A percentile compares a stretch with the other conserved stretches of the same genome.
Conservation (phyloP, 2,888 invertebrate species). For the Camponotus fellah region DNA sequence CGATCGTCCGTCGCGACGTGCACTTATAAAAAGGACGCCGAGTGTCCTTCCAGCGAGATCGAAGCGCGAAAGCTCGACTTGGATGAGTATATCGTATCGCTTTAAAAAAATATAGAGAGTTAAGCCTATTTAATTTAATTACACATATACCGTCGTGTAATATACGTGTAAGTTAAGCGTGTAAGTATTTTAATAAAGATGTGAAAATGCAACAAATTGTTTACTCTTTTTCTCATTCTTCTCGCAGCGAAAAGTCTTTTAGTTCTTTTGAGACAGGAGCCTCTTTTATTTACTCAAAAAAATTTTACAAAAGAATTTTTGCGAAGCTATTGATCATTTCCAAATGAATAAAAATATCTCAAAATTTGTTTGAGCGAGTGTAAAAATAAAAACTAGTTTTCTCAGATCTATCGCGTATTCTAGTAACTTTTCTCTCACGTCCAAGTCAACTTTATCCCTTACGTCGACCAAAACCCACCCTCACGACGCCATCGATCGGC, state of each 20-base stretch:
- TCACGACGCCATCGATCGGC: constrained; percentile 35
- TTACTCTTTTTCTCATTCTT: neutral
- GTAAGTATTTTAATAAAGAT: constrained; percentile 75
- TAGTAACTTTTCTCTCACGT: neutral
- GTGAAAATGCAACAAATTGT: constrained; percentile 49
- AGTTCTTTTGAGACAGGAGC: neutral
- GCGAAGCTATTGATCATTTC: neutral
- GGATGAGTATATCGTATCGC: constrained; percentile 31
- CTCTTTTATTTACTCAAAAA: too few relatives aligned
- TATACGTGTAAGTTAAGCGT: constrained; percentile 74
- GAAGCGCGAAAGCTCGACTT: constrained; percentile 45
- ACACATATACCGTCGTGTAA: constrained; percentile 53
- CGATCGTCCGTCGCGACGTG: constrained; percentile 62
- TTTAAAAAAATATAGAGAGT: constrained; percentile 39
- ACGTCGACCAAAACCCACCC: constrained; percentile 4
- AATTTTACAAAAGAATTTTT: neutral
- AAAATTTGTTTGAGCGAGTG: neutral
- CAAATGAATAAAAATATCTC: neutral
- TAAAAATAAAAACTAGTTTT: neutral
- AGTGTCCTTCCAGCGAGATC: constrained; percentile 39
- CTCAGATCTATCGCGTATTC: neutral
- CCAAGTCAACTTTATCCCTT: neutral
- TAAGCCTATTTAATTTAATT: constrained; percentile 74
- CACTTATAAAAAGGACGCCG: constrained; percentile 58
- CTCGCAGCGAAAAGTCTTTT: neutral